phyloP scores from a whole-genome alignment of 2,888 invertebrate species.

The Ashinkailepas kermadecensis region DNA sequence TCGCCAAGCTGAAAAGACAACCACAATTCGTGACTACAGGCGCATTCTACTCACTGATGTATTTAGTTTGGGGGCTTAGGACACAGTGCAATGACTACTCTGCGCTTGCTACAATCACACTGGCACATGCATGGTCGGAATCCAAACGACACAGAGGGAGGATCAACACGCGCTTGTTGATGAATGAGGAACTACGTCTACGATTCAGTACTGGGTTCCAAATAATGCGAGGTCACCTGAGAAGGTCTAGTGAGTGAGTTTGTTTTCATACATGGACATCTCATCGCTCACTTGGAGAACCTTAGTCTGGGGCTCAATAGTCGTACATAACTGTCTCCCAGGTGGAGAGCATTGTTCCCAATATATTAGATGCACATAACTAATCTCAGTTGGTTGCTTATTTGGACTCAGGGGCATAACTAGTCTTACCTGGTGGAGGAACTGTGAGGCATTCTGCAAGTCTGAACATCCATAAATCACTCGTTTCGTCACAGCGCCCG shows the following conservation, averaged over 20 bases:
- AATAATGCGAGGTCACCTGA: too few species aligned
- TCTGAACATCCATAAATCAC: constrained; percentile 95
- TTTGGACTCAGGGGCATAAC: too few species aligned
- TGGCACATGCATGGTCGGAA: background rate
- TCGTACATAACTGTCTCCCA: background rate
- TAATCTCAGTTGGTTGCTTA: too few species aligned
- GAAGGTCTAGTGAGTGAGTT: too few species aligned
- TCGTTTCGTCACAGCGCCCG: constrained; percentile 51
- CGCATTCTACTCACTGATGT: too few species aligned
- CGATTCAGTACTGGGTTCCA: too few species aligned
- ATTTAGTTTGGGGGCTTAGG: background rate
- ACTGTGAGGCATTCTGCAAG: constrained; percentile 85
- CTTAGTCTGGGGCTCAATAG: too few species aligned
- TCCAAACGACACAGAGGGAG: background rate
- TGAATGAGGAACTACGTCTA: background rate
- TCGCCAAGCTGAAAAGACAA: background rate
- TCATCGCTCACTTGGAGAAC: too few species aligned
- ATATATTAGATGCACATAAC: background rate
- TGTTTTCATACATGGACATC: too few species aligned
- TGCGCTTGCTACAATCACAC: background rate
- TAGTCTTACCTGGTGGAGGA: constrained; percentile 68
- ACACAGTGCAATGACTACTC: background rate
- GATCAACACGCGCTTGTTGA: background rate
- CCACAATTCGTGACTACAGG: background rate
- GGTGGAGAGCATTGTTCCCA: background rate